Base-by-base conservation (phyloP, 2,113 vertebrate species). In the Origma solitaria region DNA sequence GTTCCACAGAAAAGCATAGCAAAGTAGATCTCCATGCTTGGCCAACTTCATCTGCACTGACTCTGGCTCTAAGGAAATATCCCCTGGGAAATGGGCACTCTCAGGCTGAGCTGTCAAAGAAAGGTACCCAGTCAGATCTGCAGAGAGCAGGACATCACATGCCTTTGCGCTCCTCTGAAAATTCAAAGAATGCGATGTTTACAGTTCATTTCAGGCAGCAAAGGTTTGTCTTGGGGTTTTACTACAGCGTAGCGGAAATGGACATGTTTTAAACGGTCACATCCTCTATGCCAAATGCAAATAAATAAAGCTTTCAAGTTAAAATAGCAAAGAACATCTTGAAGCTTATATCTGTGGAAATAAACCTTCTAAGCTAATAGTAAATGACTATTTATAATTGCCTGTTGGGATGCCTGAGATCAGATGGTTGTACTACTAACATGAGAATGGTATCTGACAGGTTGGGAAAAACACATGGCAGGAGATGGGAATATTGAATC, bases 391-490 rank as follows among this genome's bases (percentile, higher is more conserved):
- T 95, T 96, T 97, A 89, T 95, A 92, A 96, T 95, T 93, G 79
- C 92, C 45, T 84, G 17, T 83, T 86, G 75, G 84, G 79, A 66
- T 92, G 75, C 65, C 88, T 96, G 94, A 90, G 62, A 95, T 94
- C 90, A 94, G 88, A 90, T 94, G 84, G 92, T 89, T 80, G 68
- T 72, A 58, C 90, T 71, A 85, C 88, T 91, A 96, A 96, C 83
- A 92, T 33, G 81, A 95, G 77, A 95, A 83, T 0, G 5, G 56
- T 85, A 97, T 90, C 90, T 96, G 94, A 94, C 94, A 94, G 82
- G 90, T 88, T 95, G 94, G 95, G 86, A 95, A 95, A 92, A 96
- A 95, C 90, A 95, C 91, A 90, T 96, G 96, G 94, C 95, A 95
- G 60, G 69, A 88, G 89, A 84, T 82, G 64, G 56, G 65, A 90